Conservation (phyloP, 2,113 vertebrate genomes). For the Hepsetus odoe region DNA sequence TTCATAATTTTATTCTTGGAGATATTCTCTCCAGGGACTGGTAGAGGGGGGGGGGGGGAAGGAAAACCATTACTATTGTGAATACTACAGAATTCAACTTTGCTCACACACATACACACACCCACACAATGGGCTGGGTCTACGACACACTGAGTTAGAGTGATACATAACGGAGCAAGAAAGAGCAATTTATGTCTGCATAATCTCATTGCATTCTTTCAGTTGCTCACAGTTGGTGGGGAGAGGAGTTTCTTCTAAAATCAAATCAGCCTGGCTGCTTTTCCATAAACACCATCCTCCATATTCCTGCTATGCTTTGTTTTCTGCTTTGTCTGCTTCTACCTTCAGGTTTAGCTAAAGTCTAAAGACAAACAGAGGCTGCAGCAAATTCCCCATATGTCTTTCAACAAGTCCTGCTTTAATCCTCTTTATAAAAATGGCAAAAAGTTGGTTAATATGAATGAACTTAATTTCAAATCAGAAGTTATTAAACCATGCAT, state of each 20-base stretch:
- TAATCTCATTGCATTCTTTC: slow-evolving; percentile 48
- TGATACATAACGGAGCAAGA: slow-evolving; percentile 39
- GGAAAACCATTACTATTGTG: neutral
- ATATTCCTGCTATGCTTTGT: slow-evolving; percentile 42
- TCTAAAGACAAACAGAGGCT: slow-evolving; percentile 34
- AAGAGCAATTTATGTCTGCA: slow-evolving; percentile 34
- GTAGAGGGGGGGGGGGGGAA: neutral
- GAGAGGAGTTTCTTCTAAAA: slow-evolving; percentile 37
- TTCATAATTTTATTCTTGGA: neutral
- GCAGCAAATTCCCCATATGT: slow-evolving; percentile 15
- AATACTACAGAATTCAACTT: neutral
- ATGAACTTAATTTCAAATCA: neutral
- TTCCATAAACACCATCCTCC: slow-evolving; percentile 49
- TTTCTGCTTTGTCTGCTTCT: slow-evolving; percentile 26
- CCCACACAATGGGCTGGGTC: neutral
- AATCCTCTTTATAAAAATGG: neutral
- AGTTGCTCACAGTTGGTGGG: slow-evolving; percentile 30
- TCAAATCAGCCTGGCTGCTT: slow-evolving; percentile 44
- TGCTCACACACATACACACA: neutral
- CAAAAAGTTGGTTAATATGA: neutral
- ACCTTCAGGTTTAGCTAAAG: slow-evolving; percentile 24
- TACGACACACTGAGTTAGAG: slow-evolving; percentile 7
- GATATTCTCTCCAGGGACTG: neutral
- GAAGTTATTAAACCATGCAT: neutral
- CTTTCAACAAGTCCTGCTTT: neutral